A percentile compares a stretch with the other conserved stretches of the same genome.
Conservation (phyloP, 2,113 vertebrate genomes). For the Pterocles orientalis region DNA sequence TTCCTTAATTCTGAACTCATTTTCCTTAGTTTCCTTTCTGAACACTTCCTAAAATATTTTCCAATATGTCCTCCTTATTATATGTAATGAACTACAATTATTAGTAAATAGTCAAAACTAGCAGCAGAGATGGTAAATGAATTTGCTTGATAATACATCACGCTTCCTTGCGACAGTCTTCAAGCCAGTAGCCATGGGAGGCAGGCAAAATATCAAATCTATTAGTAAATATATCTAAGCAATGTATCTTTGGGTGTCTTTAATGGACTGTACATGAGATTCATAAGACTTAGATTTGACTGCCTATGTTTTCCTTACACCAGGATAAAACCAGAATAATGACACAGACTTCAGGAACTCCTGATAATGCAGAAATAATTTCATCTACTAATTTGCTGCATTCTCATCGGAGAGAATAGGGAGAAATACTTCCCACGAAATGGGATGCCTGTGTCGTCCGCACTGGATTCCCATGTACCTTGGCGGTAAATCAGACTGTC, state of each 20-base stretch:
- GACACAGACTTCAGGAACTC: background rate
- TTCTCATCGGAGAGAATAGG: background rate
- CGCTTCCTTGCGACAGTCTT: accelerated
- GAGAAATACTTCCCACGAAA: background rate
- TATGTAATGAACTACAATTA: background rate
- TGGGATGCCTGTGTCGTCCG: background rate
- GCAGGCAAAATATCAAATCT: background rate
- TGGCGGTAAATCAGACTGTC: background rate
- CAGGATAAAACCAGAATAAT: background rate
- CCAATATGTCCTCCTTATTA: background rate
- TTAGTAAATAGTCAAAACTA: background rate
- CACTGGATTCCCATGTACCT: background rate
- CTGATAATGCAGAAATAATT: background rate
- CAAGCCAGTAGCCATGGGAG: background rate
- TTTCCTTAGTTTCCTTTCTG: background rate
- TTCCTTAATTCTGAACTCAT: background rate
- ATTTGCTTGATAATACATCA: background rate
- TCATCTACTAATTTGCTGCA: background rate
- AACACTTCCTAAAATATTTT: background rate
- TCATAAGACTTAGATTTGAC: background rate
- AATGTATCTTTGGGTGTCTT: background rate
- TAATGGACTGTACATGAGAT: accelerated
- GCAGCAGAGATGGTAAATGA: background rate
- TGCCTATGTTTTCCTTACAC: background rate
- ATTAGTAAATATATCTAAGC: accelerated